Percentiles rank a stretch among this genome's conserved stretches.
These are phyloP conservation scores for Eupeodes corollae DNA, from an alignment of 1,140 invertebrate genomes.

Conservation along the genomic window DNA sequence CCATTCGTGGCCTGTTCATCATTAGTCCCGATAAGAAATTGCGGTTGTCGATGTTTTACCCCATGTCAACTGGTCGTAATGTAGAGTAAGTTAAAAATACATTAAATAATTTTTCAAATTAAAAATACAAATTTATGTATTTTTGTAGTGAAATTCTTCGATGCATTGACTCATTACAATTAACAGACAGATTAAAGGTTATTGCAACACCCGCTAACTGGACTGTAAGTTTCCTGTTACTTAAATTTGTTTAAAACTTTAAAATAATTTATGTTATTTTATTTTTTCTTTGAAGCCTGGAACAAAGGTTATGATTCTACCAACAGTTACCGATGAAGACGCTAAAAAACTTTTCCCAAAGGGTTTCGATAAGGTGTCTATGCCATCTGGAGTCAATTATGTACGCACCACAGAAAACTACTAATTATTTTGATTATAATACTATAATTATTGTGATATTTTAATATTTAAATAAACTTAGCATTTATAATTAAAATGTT, in stretches of 20 bases:
- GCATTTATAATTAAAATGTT: too few relatives aligned
- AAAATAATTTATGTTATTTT: not conserved
- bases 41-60: slow-evolving; percentile 79
- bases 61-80: slow-evolving; percentile 81
- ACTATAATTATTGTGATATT: too few relatives aligned
- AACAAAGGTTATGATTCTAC: slow-evolving; percentile 72
- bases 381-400: slow-evolving; percentile 73
- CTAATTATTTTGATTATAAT: slow-evolving; percentile 19
- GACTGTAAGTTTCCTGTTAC: slow-evolving; percentile 48
- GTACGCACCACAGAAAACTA: slow-evolving; percentile 64
- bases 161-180: slow-evolving; percentile 77
- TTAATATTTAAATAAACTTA: too few relatives aligned
- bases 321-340: slow-evolving; percentile 58
- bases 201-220: slow-evolving; percentile 80
- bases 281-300: slow-evolving; percentile 48
- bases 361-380: slow-evolving; percentile 50
- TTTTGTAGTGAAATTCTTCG: slow-evolving; percentile 71
- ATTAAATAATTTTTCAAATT: not conserved
- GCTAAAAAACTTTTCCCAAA: slow-evolving; percentile 59
- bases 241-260: not conserved
- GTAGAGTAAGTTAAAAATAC: slow-evolving; percentile 60
- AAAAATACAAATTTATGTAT: not conserved
- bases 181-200: slow-evolving; percentile 58
- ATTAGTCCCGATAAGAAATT: slow-evolving; percentile 73
- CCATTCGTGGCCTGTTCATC: slow-evolving; percentile 75